Evolutionary conservation across 2,113 vertebrate genomes (phyloP).

Genomic region (Platysternon megacephalum): DNA sequence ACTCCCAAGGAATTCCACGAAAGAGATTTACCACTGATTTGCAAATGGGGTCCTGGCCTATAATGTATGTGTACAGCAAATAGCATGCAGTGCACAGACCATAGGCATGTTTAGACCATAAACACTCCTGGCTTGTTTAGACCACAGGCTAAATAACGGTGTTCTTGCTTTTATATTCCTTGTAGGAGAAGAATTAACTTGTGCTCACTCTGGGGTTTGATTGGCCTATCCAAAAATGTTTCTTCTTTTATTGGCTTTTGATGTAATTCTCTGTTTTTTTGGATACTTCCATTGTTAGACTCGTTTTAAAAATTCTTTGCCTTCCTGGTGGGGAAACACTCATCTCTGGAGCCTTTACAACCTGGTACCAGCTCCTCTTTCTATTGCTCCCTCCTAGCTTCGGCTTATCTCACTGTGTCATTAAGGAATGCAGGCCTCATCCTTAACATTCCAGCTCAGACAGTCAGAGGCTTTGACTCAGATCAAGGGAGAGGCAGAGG

Average conservation of each 20-base stretch:
- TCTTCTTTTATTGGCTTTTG: not conserved
- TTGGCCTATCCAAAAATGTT: not conserved
- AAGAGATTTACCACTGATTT: not conserved
- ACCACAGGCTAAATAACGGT: not conserved
- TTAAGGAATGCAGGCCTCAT: conserved; percentile 75
- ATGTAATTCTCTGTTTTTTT: conserved; percentile 1
- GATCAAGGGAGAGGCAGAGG: not conserved
- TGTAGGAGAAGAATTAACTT: not conserved
- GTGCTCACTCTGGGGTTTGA: not conserved
- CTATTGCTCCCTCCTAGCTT: not conserved
- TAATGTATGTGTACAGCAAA: fast-evolving
- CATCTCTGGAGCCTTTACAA: conserved; percentile 56
- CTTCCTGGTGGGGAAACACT: not conserved
- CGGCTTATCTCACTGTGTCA: conserved; percentile 80
- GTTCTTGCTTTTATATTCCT: not conserved
- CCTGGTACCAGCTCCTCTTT: conserved; percentile 78
- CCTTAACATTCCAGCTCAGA: conserved; percentile 54
- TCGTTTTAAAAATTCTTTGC: not conserved
- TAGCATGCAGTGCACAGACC: not conserved
- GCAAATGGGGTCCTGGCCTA: not conserved
- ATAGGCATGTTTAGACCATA: too few relatives aligned
- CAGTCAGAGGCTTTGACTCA: conserved; percentile 23
- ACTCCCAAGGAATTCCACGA: not conserved
- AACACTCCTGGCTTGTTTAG: not conserved
- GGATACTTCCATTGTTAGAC: not conserved